Percentiles rank a stretch among this genome's conserved stretches.
These are phyloP conservation scores for Hofmannophila pseudospretella DNA, from an alignment of 2,888 invertebrate species.

Conservation along the genomic window DNA sequence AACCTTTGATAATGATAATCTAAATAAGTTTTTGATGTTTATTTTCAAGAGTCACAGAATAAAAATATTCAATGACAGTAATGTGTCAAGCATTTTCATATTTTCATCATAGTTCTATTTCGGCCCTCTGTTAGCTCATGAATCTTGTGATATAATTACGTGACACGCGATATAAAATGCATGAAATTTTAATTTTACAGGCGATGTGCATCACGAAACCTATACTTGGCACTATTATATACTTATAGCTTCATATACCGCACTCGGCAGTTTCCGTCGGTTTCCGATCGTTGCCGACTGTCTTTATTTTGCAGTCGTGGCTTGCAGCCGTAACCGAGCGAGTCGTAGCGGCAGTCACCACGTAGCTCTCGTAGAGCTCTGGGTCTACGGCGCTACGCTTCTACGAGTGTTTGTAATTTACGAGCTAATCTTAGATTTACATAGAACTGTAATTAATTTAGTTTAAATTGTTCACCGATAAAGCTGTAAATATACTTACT, in stretches of 20 bases:
- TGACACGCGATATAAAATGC: conserved; percentile 4
- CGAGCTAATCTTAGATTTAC: conserved; percentile 21
- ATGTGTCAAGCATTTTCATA: no score
- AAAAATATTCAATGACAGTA: no score
- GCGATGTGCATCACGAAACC: conserved; percentile 5
- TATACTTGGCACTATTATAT: conserved; percentile 23
- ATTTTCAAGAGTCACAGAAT: no score
- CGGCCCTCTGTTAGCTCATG: background rate
- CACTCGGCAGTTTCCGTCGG: conserved; percentile 51
- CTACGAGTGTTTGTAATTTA: conserved; percentile 21
- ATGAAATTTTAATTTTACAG: conserved; percentile 8
- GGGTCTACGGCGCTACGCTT: conserved; percentile 10
- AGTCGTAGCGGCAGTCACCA: conserved; percentile 54
- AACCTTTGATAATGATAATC: no score
- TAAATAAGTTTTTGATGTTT: no score
- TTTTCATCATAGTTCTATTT: no score
- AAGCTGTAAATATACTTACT: background rate
- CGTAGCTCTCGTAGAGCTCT: conserved; percentile 46
- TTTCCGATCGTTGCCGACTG: conserved; percentile 40
- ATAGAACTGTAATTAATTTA: conserved; percentile 18
- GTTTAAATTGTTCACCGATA: background rate
- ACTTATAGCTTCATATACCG: conserved; percentile 41
- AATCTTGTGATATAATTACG: conserved; percentile 2
- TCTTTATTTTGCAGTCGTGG: conserved; percentile 44
- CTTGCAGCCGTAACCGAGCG: conserved; percentile 9